Evolutionary conservation across 1,140 invertebrate genomes (phyloP).

Genomic region (Drosophila kikkawai): DNA sequence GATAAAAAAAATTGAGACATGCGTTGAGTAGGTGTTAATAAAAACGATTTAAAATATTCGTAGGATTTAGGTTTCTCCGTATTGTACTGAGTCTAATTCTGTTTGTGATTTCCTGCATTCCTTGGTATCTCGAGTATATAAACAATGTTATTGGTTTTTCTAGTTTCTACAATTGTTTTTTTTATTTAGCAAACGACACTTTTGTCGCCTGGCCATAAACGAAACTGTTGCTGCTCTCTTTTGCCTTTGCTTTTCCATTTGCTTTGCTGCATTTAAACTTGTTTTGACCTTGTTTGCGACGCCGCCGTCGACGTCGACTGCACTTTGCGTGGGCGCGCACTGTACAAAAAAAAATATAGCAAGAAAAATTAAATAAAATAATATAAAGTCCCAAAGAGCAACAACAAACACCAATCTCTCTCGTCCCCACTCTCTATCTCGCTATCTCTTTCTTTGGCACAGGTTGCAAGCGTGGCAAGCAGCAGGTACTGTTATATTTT

Average conservation of each 20-base stretch:
- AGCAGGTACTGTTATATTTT: conserved; percentile 79
- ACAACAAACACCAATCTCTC: conserved; percentile 5
- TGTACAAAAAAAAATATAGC: conserved; percentile 35
- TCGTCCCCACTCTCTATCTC: conserved; percentile 3
- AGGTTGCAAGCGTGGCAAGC: conserved; percentile 73
- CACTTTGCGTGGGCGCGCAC: conserved; percentile 64
- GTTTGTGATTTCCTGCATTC: not conserved
- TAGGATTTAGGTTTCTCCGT: not conserved
- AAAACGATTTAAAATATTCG: not conserved
- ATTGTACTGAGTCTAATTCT: not conserved
- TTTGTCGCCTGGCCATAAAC: conserved; percentile 25
- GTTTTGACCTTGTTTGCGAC: conserved; percentile 74
- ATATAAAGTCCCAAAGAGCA: conserved; percentile 21
- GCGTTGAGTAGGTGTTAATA: not conserved
- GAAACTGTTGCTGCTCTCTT: conserved; percentile 31
- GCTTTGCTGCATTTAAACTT: conserved; percentile 65
- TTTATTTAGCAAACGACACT: not conserved
- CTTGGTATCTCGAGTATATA: not conserved
- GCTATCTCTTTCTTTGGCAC: conserved; percentile 31
- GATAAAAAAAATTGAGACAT: not conserved
- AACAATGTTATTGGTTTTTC: not conserved
- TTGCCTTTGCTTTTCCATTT: conserved; percentile 18
- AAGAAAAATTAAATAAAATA: conserved; percentile 27
- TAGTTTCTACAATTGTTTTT: not conserved
- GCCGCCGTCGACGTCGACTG: conserved; percentile 38